Conservation (phyloP, 2,113 vertebrate genomes). For the Silurus asotus region DNA sequence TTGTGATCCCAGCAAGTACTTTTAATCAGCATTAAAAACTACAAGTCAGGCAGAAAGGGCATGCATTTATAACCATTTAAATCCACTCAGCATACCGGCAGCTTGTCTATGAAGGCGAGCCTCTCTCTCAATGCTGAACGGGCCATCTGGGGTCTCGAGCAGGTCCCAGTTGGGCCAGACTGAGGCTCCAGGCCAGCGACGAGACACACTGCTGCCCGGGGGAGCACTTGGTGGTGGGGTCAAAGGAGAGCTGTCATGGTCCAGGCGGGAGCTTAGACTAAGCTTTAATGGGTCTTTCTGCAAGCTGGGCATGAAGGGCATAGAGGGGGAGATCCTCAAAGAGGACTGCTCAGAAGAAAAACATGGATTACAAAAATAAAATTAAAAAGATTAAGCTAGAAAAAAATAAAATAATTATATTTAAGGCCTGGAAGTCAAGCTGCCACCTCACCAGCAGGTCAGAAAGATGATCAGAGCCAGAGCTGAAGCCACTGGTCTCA, state of each 20-base stretch:
- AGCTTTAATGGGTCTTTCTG: constrained; percentile 87
- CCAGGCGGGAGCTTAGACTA: constrained; percentile 80
- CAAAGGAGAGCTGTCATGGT: constrained; percentile 83
- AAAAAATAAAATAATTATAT: background rate
- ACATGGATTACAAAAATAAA: background rate
- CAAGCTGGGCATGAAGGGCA: constrained; percentile 86
- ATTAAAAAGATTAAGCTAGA: background rate
- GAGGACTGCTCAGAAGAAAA: constrained; percentile 76
- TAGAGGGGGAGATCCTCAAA: constrained; percentile 90
- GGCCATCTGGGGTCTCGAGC: constrained; percentile 85
- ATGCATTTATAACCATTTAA: too few relatives aligned
- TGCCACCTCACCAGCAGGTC: constrained; percentile 83
- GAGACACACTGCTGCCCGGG: constrained; percentile 75
- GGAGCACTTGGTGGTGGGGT: constrained; percentile 77
- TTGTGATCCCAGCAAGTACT: too few relatives aligned
- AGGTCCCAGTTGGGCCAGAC: constrained; percentile 88
- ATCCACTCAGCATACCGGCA: constrained; percentile 74
- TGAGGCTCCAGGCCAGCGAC: constrained; percentile 89
- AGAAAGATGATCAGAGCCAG: constrained; percentile 93
- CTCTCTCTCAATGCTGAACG: constrained; percentile 96
- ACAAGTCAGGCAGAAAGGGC: background rate
- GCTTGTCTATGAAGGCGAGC: constrained; percentile 94
- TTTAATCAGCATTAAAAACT: background rate
- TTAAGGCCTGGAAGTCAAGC: background rate
- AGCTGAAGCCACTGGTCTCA: constrained; percentile 97